A percentile compares a stretch with the other conserved stretches of the same genome.
Conservation (phyloP, 23 tunicate genomes). For the Halocynthia roretzi region DNA sequence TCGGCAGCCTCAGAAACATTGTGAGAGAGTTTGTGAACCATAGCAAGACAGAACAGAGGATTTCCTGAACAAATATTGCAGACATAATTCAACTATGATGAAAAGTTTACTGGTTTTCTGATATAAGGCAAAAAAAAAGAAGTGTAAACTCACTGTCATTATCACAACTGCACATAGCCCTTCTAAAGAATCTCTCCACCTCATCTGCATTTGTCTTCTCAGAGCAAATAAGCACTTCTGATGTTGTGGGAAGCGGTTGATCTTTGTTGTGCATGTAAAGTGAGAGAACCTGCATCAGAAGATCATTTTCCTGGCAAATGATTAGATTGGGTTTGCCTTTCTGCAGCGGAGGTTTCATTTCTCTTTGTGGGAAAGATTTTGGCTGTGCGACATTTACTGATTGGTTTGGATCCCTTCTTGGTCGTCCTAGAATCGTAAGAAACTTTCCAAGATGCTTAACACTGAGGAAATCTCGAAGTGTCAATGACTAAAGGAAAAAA, state of each 20-base stretch:
- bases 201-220: constrained; percentile 34
- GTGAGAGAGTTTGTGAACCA: constrained; percentile 32
- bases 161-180: constrained; percentile 23
- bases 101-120: too few species aligned
- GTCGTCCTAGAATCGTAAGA: constrained; percentile 3
- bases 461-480: constrained; percentile 59
- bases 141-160: not conserved
- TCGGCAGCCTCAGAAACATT: constrained; percentile 41
- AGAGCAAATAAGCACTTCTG: constrained; percentile 40
- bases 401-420: too few species aligned
- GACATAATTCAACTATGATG: too few species aligned
- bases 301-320: constrained; percentile 14
- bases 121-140: not conserved
- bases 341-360: not conserved
- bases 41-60: constrained; percentile 30
- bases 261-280: constrained; percentile 26
- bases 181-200: constrained; percentile 31
- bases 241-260: constrained; percentile 31
- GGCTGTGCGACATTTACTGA: too few species aligned
- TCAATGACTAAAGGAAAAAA: constrained; percentile 23
- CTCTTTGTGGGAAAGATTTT: not conserved
- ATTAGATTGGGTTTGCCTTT: constrained; percentile 35
- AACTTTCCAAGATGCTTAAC: constrained; percentile 60
- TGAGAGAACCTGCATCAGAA: constrained; percentile 20
- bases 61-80: constrained; percentile 2